Evolutionary conservation across 2,888 invertebrate genomes (phyloP).

Genomic region (Oscheius myriophilus): DNA sequence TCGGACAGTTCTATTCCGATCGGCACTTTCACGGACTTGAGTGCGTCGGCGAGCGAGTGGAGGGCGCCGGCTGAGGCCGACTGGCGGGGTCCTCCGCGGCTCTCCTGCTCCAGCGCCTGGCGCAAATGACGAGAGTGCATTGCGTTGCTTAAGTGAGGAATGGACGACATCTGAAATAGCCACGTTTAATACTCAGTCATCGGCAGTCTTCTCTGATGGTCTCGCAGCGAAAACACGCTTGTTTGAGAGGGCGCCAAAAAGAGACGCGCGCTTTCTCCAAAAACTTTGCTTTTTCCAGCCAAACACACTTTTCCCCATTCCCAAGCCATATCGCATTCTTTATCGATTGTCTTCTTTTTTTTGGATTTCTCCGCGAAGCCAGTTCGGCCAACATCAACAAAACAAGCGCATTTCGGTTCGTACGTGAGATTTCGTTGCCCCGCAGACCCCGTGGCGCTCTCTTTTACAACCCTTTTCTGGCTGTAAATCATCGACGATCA

Average conservation of each 20-base stretch:
- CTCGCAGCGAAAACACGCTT: not conserved
- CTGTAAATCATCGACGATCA: slow-evolving; percentile 22
- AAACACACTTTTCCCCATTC: not conserved
- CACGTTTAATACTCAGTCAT: not conserved
- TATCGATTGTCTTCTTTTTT: no score
- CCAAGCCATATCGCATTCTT: not conserved
- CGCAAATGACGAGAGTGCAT: slow-evolving; percentile 39
- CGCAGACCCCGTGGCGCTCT: not conserved
- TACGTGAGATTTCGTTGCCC: no score
- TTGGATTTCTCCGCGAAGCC: no score
- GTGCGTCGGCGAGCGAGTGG: slow-evolving; percentile 3
- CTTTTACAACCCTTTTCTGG: slow-evolving; percentile 12
- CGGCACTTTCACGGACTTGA: slow-evolving; percentile 20
- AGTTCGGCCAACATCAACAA: no score
- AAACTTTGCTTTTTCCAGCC: not conserved
- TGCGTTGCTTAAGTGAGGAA: slow-evolving; percentile 55
- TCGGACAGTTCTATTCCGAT: slow-evolving; percentile 18
- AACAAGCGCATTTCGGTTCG: no score
- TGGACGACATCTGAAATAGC: slow-evolving; percentile 46
- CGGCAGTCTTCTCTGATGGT: no score
- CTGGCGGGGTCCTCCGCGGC: not conserved
- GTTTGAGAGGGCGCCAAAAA: not conserved
- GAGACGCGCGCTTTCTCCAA: not conserved
- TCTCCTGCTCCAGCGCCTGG: slow-evolving; percentile 24
- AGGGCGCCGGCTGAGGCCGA: slow-evolving; percentile 6